phyloP scores from a whole-genome alignment of 2,113 vertebrate species.

The Salvelinus sp. region DNA sequence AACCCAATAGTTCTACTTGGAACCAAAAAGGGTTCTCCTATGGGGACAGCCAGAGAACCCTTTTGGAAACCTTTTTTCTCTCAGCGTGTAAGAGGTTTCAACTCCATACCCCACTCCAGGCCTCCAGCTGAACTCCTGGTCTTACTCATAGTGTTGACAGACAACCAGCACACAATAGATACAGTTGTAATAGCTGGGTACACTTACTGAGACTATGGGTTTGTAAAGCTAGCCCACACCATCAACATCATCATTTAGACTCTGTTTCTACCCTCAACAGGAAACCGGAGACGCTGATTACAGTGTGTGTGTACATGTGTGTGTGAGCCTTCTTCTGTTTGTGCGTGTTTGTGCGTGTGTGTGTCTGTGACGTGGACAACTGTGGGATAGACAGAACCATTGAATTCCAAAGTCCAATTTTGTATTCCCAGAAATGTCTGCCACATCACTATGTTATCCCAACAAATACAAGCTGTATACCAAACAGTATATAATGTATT shows the following conservation, averaged over 20 bases:
- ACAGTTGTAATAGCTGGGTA: conserved; percentile 58
- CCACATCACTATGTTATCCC: not conserved
- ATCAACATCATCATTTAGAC: conserved; percentile 12
- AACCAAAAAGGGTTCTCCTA: too few species aligned
- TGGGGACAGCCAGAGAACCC: too few species aligned
- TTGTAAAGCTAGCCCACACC: not conserved
- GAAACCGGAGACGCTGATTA: conserved; percentile 1
- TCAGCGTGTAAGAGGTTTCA: not conserved
- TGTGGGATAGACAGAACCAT: not conserved
- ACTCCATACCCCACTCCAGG: not conserved
- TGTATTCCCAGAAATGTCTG: not conserved
- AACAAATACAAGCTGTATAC: not conserved
- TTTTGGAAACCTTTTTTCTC: too few species aligned
- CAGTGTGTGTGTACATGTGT: not conserved
- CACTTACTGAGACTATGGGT: not conserved
- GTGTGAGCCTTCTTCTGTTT: not conserved
- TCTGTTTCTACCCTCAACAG: not conserved
- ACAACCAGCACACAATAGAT: conserved; percentile 57
- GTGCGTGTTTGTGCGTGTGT: not conserved
- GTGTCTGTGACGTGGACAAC: not conserved
- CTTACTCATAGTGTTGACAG: conserved; percentile 44
- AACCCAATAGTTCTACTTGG: too few species aligned
- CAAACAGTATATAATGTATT: not conserved
- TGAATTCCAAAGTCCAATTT: not conserved
- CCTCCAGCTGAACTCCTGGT: conserved; percentile 6